Conservation (phyloP, 2,888 invertebrate genomes). For the Meiosimyza decipiens region DNA sequence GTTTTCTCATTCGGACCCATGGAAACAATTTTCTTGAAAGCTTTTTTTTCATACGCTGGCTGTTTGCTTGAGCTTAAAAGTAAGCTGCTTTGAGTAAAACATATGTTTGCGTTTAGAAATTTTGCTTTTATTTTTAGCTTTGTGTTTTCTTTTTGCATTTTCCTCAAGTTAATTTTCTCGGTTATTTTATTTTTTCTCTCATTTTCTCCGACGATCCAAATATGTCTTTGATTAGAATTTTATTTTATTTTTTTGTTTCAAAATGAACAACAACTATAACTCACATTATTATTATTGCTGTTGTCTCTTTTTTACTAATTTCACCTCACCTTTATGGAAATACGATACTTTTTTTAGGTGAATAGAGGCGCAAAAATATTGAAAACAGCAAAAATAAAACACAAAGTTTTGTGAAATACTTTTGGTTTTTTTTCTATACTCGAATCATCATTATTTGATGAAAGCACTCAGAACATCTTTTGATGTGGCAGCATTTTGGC, state of each 20-base stretch:
- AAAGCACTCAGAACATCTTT: not conserved
- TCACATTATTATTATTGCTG: slow-evolving; percentile 54
- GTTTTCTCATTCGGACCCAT: slow-evolving; percentile 3
- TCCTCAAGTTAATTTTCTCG: slow-evolving; percentile 36
- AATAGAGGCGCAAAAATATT: slow-evolving; percentile 11
- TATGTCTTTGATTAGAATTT: slow-evolving; percentile 65
- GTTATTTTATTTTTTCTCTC: slow-evolving; percentile 47
- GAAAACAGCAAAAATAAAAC: not conserved
- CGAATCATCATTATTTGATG: not conserved
- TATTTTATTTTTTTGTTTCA: slow-evolving; percentile 51
- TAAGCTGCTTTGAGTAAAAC: slow-evolving; percentile 7
- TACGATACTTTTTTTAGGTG: slow-evolving; percentile 59
- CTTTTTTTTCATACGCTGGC: slow-evolving; percentile 6
- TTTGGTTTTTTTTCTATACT: slow-evolving; percentile 18
- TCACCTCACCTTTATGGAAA: slow-evolving; percentile 61
- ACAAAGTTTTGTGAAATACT: not conserved
- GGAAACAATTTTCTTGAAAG: slow-evolving; percentile 39
- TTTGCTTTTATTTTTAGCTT: slow-evolving; percentile 57
- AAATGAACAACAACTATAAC: slow-evolving; percentile 32
- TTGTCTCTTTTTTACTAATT: slow-evolving; percentile 62
- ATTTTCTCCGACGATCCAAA: slow-evolving; percentile 64
- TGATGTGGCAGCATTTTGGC: too few relatives aligned
- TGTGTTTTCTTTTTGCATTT: slow-evolving; percentile 31
- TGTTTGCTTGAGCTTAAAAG: slow-evolving; percentile 46
- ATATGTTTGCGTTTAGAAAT: slow-evolving; percentile 41